Base-by-base conservation (phyloP, 2,113 vertebrate species). In the Sphyrna mokarran region DNA sequence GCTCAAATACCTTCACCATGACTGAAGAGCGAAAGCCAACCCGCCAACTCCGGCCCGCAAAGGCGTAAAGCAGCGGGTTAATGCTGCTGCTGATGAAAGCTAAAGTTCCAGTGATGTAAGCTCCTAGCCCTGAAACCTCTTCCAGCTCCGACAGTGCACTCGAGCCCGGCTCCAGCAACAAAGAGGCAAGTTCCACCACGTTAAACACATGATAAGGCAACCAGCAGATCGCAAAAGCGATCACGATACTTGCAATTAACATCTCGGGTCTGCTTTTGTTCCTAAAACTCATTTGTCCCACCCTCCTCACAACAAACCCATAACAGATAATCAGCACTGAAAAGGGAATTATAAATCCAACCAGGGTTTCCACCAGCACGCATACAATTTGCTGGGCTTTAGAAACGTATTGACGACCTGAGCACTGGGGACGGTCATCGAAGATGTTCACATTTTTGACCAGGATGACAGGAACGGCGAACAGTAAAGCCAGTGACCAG, bases 61-160 rank as follows among this genome's bases (percentile, higher is more conserved):
- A 98, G 90, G 97, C 97, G 0, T 98, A 98, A 95, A 98, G 97
- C 23, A 98, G 96, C 13, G 97, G 98, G 95, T 98, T 98, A 96
- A 98, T 96, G 61, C 97, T 98, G 96, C 97, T 98, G 96, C 97
- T 98, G 85, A 98, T 94, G 69, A 98, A 97, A 0, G 95, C 96
- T 14, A 98, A 95, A 0, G 97, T 96, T 26, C 96, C 97, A 18
- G 97, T 96, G 69, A 98, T 48, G 68, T 96, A 96, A 1, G 83
- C 95, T 33, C 96, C 97, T n/a, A 20, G n/a, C 1, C 26, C 22
- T 10, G 97, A 96, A 20, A 97, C 16, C 8, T 87, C 63, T 23
- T 96, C 48, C 95, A 98, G 93, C 3, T 22, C 8, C 29, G 96
- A 96, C 48, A 54, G 48, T 3, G 76, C 33, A 22, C 96, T 69